Conservation (phyloP, 2,113 vertebrate species). For the Sylvietta virens region DNA sequence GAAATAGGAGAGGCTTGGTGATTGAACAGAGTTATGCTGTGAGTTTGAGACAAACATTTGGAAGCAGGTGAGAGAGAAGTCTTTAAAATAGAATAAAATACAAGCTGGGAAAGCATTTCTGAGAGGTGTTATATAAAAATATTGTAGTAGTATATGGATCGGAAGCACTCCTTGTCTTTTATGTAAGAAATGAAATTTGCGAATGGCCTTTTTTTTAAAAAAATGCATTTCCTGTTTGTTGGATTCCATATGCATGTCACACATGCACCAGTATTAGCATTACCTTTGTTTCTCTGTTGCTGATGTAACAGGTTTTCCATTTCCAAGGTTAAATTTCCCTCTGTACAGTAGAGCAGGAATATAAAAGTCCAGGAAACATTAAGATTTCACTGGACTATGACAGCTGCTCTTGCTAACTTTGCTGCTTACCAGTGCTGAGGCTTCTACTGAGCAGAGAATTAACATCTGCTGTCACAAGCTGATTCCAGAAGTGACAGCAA, state of each 20-base stretch:
- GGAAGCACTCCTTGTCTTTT: not conserved
- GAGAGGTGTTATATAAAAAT: not conserved
- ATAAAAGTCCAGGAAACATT: not conserved
- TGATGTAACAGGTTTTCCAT: not conserved
- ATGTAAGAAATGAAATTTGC: not conserved
- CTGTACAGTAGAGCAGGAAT: not conserved
- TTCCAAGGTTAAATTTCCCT: not conserved
- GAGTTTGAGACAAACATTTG: not conserved
- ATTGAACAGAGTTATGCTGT: not conserved
- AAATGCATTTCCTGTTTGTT: not conserved
- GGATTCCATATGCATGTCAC: not conserved
- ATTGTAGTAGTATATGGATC: not conserved
- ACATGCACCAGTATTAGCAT: not conserved
- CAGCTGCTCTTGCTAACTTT: not conserved
- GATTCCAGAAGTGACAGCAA: conserved; percentile 20
- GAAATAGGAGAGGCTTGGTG: not conserved
- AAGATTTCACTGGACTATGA: not conserved
- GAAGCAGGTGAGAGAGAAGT: not conserved
- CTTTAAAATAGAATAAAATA: not conserved
- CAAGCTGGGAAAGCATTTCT: not conserved
- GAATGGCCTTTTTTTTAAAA: not conserved
- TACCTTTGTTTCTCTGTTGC: not conserved
- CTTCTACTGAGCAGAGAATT: not conserved
- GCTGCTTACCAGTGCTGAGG: not conserved
- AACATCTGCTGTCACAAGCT: conserved; percentile 24